phyloP scores from a whole-genome alignment of 2,797 vertebrate species.

The Sebastes trivittatus region DNA sequence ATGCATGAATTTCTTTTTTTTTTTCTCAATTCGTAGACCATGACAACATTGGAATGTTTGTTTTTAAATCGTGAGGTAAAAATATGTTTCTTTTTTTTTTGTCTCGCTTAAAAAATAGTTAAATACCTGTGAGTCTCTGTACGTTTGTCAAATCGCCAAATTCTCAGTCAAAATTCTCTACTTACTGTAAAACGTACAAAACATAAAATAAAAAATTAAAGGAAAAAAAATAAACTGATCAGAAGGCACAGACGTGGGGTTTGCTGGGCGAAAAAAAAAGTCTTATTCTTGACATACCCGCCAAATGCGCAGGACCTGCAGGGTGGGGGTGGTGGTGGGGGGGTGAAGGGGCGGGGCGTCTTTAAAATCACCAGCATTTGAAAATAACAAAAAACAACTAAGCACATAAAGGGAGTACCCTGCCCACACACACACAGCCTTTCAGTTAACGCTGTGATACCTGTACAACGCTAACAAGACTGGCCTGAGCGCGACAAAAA shows the following conservation, averaged over 20 bases:
- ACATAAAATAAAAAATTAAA: constrained; percentile 37
- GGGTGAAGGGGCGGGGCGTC: constrained; percentile 1
- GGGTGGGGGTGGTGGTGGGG: constrained; percentile 11
- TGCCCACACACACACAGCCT: constrained; percentile 55
- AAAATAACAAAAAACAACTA: constrained; percentile 9
- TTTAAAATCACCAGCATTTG: constrained; percentile 58
- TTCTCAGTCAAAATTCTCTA: constrained; percentile 74
- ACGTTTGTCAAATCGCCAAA: constrained; percentile 79
- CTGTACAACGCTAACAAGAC: constrained; percentile 50
- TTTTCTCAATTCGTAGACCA: constrained; percentile 84
- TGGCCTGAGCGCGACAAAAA: constrained; percentile 47
- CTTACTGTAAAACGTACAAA: constrained; percentile 73
- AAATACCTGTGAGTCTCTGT: constrained; percentile 81
- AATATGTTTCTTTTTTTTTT: constrained; percentile 85
- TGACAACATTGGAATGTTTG: constrained; percentile 98
- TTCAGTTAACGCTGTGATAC: constrained; percentile 35
- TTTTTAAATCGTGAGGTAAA: constrained; percentile 93
- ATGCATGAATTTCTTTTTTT: constrained; percentile 80
- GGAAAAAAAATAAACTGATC: constrained; percentile 62
- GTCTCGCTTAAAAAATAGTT: constrained; percentile 85
- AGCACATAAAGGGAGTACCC: constrained; percentile 66
- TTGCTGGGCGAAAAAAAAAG: constrained; percentile 56
- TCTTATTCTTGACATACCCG: constrained; percentile 41
- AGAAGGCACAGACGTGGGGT: constrained; percentile 78
- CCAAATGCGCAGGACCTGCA: constrained; percentile 67